These are phyloP conservation scores for Griposia aprilina DNA, from an alignment of 2,888 invertebrate species.

Conservation along the genomic window DNA sequence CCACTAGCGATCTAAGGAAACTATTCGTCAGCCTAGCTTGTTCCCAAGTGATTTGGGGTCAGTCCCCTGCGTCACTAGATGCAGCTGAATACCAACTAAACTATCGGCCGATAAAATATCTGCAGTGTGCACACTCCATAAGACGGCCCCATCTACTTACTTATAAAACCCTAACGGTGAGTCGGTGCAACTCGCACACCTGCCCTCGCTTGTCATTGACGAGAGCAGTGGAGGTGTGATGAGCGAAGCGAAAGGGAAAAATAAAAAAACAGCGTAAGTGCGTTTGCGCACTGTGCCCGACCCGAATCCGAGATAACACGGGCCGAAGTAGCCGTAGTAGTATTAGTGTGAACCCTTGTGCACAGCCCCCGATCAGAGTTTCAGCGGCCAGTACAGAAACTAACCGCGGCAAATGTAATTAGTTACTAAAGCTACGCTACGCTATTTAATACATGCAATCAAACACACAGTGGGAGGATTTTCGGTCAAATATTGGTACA, in stretches of 20 bases:
- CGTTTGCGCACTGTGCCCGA: constrained; percentile 50
- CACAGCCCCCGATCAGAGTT: constrained; percentile 15
- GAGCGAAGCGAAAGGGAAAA: constrained; percentile 65
- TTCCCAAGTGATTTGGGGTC: constrained; percentile 22
- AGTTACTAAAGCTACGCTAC: constrained; percentile 8
- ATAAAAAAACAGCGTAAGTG: constrained; percentile 62
- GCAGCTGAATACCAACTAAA: constrained; percentile 47
- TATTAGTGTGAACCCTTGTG: constrained; percentile 11
- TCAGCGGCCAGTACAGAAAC: constrained; percentile 2
- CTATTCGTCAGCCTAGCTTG: constrained; percentile 26
- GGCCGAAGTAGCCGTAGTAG: constrained; percentile 33
- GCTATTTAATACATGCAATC: constrained; percentile 36
- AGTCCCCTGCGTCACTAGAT: constrained; percentile 21
- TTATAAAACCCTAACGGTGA: constrained; percentile 64
- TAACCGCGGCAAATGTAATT: constrained; percentile 1
- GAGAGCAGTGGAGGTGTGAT: constrained; percentile 63
- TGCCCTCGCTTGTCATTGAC: constrained; percentile 65
- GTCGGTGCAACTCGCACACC: constrained; percentile 64
- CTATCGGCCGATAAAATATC: constrained; percentile 63
- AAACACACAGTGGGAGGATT: constrained; percentile 15
- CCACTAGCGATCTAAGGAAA: constrained; percentile 24
- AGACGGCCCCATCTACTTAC: constrained; percentile 62
- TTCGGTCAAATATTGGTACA: constrained; percentile 1
- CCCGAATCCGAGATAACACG: constrained; percentile 49
- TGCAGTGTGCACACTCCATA: constrained; percentile 63